Conservation (phyloP, 2,888 invertebrate species). For the Tachina fera region DNA sequence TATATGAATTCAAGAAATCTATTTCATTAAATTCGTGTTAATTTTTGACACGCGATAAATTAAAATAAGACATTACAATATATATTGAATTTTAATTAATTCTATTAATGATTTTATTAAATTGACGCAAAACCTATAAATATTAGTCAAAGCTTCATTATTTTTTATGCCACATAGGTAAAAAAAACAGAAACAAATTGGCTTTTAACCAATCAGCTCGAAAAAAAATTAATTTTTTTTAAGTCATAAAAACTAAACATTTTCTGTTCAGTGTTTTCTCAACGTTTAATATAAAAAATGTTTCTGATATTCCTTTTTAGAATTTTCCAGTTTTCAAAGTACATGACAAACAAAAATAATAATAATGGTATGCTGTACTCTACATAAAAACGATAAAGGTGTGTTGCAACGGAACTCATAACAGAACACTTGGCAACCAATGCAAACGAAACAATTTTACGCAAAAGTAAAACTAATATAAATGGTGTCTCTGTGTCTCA, state of each 20-base stretch:
- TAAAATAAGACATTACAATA: too few species aligned
- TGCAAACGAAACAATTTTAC: slow-evolving; percentile 44
- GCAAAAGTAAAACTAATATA: slow-evolving; percentile 49
- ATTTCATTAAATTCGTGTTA: too few species aligned
- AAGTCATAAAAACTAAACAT: slow-evolving; percentile 19
- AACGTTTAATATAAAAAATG: slow-evolving; percentile 26
- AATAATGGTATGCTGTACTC: neutral
- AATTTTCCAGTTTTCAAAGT: slow-evolving; percentile 7
- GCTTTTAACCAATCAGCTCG: slow-evolving; percentile 30
- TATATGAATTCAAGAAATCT: too few species aligned
- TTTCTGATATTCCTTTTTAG: slow-evolving; percentile 1
- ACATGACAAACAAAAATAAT: neutral
- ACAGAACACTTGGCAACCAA: slow-evolving; percentile 57
- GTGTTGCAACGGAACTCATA: slow-evolving; percentile 52
- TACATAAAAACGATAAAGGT: slow-evolving; percentile 4
- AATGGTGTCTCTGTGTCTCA: neutral
- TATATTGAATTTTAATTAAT: too few species aligned
- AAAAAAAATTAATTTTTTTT: neutral
- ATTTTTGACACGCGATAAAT: too few species aligned
- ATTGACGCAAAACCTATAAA: too few species aligned
- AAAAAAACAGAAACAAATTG: neutral
- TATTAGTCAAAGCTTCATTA: too few species aligned
- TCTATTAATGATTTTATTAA: too few species aligned
- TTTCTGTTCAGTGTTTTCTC: slow-evolving; percentile 8
- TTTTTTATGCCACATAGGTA: too few species aligned